Evolutionary conservation across 1,140 invertebrate genomes (phyloP).

Genomic region (Zophobas atratus): DNA sequence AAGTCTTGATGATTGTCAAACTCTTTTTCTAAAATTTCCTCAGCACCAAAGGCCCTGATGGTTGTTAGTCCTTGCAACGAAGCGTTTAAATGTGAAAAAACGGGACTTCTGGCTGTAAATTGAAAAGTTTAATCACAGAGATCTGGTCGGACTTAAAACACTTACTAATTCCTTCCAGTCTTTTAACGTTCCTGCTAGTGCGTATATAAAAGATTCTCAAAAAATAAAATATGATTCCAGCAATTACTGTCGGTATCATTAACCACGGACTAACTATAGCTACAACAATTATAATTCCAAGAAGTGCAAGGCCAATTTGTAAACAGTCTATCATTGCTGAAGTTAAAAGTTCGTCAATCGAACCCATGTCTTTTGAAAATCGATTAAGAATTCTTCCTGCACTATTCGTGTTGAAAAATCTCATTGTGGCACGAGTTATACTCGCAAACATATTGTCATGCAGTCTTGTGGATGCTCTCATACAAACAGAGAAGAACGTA

Average conservation of each 20-base stretch:
- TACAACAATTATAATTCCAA: slow-evolving; percentile 84
- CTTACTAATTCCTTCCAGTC: slow-evolving; percentile 74
- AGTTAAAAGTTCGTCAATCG: slow-evolving; percentile 89
- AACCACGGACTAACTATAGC: slow-evolving; percentile 84
- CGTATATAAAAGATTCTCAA: slow-evolving; percentile 71
- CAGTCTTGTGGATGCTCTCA: slow-evolving; percentile 77
- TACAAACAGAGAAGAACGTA: slow-evolving; percentile 73
- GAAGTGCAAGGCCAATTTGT: slow-evolving; percentile 80
- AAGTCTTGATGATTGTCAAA: slow-evolving; percentile 80
- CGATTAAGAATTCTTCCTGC: slow-evolving; percentile 83
- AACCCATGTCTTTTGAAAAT: slow-evolving; percentile 90
- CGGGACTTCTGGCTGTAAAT: slow-evolving; percentile 80
- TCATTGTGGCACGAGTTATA: slow-evolving; percentile 83
- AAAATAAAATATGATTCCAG: slow-evolving; percentile 81
- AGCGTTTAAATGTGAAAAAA: slow-evolving; percentile 91
- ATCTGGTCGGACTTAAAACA: slow-evolving; percentile 18
- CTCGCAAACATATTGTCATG: slow-evolving; percentile 84
- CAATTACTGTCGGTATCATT: slow-evolving; percentile 78
- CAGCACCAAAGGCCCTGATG: slow-evolving; percentile 87
- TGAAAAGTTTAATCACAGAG: slow-evolving; percentile 1
- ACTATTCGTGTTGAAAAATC: slow-evolving; percentile 88
- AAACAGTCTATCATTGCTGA: slow-evolving; percentile 69
- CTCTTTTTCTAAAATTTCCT: slow-evolving; percentile 74
- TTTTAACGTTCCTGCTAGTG: slow-evolving; percentile 78
- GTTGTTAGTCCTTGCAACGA: slow-evolving; percentile 91